phyloP scores from a whole-genome alignment of 2,113 vertebrate species.

The Chaetodon auriga region DNA sequence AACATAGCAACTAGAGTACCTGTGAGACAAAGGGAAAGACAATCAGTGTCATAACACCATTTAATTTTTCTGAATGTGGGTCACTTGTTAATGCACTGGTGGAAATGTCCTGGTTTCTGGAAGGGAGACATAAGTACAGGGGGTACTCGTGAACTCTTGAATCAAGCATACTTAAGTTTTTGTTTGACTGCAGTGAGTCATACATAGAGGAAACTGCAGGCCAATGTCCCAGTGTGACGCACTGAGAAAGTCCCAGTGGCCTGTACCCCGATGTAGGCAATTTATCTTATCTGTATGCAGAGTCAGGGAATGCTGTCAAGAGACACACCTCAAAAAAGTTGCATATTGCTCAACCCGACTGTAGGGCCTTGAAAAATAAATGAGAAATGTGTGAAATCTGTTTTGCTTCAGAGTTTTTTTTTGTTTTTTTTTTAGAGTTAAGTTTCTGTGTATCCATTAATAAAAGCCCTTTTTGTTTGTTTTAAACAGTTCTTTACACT shows the following conservation, averaged over 20 bases:
- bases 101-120: neutral
- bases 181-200: slow-evolving; percentile 27
- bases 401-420: neutral
- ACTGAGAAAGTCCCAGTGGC: slow-evolving; percentile 28
- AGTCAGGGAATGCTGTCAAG: neutral
- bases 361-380: neutral
- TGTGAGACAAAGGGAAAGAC: slow-evolving; percentile 47
- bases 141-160: neutral
- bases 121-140: neutral
- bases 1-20: slow-evolving; percentile 86
- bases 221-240: slow-evolving; percentile 20
- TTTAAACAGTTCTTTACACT: neutral
- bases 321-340: slow-evolving; percentile 4
- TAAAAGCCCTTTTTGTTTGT: neutral
- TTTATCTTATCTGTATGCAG: slow-evolving; percentile 60
- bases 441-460: neutral
- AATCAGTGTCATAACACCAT: neutral
- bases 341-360: neutral
- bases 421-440: neutral
- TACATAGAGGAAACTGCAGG: slow-evolving; percentile 2
- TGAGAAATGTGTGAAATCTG: neutral
- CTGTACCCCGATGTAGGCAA: neutral
- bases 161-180: neutral
- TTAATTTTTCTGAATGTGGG: neutral
- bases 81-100: neutral